Conservation (phyloP, 1,140 invertebrate genomes). For the Philopotamus ludificatus region DNA sequence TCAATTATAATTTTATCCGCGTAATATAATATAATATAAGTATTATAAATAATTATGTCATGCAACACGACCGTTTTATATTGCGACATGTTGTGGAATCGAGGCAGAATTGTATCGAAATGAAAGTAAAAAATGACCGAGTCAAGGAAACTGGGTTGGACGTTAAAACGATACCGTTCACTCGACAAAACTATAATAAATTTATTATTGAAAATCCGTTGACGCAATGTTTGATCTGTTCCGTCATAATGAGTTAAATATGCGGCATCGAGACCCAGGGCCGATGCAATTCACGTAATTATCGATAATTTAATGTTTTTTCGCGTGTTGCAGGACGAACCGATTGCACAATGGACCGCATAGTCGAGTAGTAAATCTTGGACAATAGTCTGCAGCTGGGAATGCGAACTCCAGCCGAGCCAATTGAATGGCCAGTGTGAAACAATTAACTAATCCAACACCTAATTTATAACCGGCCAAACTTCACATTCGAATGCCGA, state of each 20-base stretch:
- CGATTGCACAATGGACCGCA: not conserved
- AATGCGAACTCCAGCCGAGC: slow-evolving; percentile 9
- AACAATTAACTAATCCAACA: slow-evolving; percentile 24
- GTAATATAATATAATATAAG: not conserved
- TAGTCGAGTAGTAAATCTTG: slow-evolving; percentile 2
- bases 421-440: slow-evolving; percentile 14
- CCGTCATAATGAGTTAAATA: too few relatives aligned
- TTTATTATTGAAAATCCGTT: too few relatives aligned
- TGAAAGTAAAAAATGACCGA: slow-evolving; percentile 18
- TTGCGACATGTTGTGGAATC: slow-evolving; percentile 3
- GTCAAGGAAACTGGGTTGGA: slow-evolving; percentile 24
- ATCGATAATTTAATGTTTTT: too few relatives aligned
- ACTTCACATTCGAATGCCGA: not conserved
- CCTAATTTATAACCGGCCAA: slow-evolving; percentile 16
- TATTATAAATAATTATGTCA: slow-evolving; percentile 20
- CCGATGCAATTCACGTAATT: too few relatives aligned
- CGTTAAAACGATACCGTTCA: slow-evolving; percentile 10
- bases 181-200: too few relatives aligned
- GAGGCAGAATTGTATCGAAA: slow-evolving; percentile 20
- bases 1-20: too few relatives aligned
- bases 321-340: not conserved
- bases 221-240: too few relatives aligned
- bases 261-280: too few relatives aligned
- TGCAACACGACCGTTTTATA: slow-evolving; percentile 10
- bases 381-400: not conserved